A percentile compares a stretch with the other conserved stretches of the same genome.
Conservation (phyloP, 2,797 vertebrate species). For the Urocyon cinereoargenteus region DNA sequence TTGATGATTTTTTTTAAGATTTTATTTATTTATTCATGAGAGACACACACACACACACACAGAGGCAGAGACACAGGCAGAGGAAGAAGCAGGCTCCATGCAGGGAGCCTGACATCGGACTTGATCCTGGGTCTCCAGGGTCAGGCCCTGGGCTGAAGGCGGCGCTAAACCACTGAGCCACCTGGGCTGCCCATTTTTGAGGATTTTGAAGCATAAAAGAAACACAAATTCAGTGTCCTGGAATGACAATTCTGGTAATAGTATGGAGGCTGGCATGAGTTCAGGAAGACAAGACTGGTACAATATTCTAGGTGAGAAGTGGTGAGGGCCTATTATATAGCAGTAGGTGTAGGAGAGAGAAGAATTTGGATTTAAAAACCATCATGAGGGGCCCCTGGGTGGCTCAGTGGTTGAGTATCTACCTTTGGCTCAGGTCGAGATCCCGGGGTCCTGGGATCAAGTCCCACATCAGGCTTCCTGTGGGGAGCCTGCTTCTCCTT, state of each 20-base stretch:
- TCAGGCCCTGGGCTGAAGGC: no score
- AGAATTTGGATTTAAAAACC: not conserved
- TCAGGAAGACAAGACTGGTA: not conserved
- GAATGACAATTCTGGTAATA: not conserved
- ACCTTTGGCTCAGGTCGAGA: not conserved
- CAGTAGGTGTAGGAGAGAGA: not conserved
- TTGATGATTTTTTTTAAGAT: not conserved
- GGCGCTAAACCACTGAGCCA: no score
- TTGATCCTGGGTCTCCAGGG: no score
- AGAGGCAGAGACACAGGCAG: no score
- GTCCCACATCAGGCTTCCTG: not conserved
- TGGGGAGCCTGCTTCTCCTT: not conserved
- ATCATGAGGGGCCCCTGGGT: not conserved
- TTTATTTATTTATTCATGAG: no score
- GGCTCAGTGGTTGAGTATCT: not conserved
- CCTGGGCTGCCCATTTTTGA: not conserved
- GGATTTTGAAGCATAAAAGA: not conserved
- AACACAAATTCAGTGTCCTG: not conserved
- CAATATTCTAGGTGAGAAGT: not conserved
- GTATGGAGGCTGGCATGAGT: not conserved
- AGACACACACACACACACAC: no score
- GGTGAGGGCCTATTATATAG: not conserved
- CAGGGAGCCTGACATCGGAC: no score
- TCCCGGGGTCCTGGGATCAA: not conserved
- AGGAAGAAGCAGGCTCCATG: no score